Evolutionary conservation across 2,113 vertebrate genomes (phyloP), one percentile per base, ranked within the genome.

Genomic region (Cheilinus undulatus): DNA sequence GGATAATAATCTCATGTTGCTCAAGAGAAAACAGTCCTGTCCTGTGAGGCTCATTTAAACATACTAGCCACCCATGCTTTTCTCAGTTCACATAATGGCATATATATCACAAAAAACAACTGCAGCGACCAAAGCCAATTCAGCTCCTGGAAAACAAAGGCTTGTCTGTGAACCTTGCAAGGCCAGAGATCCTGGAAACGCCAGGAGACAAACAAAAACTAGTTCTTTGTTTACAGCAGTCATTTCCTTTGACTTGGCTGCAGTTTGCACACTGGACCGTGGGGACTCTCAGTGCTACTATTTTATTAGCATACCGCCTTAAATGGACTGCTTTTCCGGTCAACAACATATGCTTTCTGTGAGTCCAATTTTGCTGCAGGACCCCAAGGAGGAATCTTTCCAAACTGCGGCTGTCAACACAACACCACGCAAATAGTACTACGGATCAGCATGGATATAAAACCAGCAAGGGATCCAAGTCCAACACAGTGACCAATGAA

Each of bases 31-130:
- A 76, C 66, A 61, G 54, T 69, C 62, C 48, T 69, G 46, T 59
- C 69, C 53, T 59, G 83, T 59, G 65, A 24, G 63, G 82, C 54
- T 62, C 81, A 69, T 88, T 74, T 74, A 79, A 91, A 87, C 69
- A 69, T 73, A 48, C 69, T 67, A 66, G 85, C 80, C 75, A 12
- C 83, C 86, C 82, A 86, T 88, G 85, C 79, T 76, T 74, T 88
- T 90, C 85, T 87, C 88, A 89, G 68, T 75, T 87, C 82, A 89
- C 78, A 85, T 80, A 88, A 91, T 74, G 59, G 82, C 78, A 78
- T 56, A 63, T 84, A 86, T 83, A 89, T 84, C 76, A 61, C 82
- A 89, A 88, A n/a, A 86, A 88, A 89, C 86, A 84, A 88, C 82
- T 75, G 78, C 40, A 73, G 82, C 66, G 73, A 88, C 78, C 67